Percentiles rank a stretch among this genome's conserved stretches.
phyloP scores from a whole-genome alignment of 2,888 invertebrate genomes.

The Metacarcinus magister region DNA sequence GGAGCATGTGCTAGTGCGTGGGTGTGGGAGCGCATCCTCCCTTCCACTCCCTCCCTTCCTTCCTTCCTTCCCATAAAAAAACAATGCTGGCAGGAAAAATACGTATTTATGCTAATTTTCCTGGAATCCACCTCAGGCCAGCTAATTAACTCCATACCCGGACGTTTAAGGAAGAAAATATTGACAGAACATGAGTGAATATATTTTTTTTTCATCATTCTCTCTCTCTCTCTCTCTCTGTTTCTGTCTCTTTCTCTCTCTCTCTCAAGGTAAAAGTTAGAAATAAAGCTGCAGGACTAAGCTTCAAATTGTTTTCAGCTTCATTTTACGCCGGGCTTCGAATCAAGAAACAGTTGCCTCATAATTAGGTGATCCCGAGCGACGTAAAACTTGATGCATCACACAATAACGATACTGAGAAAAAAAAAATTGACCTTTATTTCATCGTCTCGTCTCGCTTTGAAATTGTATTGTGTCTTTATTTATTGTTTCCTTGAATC shows the following conservation, averaged over 20 bases:
- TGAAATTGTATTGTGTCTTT: no score
- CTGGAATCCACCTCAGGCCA: neutral
- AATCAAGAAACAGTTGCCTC: no score
- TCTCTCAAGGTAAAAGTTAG: no score
- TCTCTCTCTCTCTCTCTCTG: constrained; percentile 61
- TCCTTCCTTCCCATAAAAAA: neutral
- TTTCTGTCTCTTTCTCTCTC: neutral
- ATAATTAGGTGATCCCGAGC: no score
- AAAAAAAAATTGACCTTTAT: no score
- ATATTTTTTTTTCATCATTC: neutral
- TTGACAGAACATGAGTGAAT: neutral
- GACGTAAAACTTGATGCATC: no score
- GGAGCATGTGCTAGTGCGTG: neutral
- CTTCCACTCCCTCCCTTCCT: neutral
- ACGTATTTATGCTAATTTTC: neutral
- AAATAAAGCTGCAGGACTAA: no score
- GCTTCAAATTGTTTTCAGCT: no score
- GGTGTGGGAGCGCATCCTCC: neutral
- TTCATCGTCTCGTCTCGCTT: no score
- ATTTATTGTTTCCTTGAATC: no score
- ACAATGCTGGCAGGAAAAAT: neutral
- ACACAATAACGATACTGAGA: no score
- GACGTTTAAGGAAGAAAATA: neutral
- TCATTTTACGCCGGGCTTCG: no score
- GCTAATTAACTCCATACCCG: neutral